These are phyloP conservation scores for Zygogramma bicolorata DNA, from an alignment of 2,888 invertebrate genomes.

Conservation along the genomic window DNA sequence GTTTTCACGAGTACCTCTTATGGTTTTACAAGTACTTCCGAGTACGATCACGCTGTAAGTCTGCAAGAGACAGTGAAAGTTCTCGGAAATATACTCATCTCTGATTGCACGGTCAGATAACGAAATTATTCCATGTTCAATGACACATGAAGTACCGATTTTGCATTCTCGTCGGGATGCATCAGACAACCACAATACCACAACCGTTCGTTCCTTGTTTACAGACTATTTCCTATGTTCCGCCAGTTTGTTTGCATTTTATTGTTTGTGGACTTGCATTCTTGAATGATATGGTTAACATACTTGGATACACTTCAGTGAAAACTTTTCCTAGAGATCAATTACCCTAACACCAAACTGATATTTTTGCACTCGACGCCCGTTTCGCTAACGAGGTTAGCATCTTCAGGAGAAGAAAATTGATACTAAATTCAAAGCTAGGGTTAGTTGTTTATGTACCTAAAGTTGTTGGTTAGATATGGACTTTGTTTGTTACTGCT, in stretches of 20 bases:
- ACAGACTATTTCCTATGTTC: background rate
- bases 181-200: background rate
- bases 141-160: conserved; percentile 18
- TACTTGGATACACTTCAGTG: no score
- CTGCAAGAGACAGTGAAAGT: conserved; percentile 28
- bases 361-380: no score
- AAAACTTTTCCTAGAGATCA: no score
- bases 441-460: no score
- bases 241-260: background rate
- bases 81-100: conserved; percentile 19
- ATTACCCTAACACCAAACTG: no score
- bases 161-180: background rate
- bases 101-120: conserved; percentile 35
- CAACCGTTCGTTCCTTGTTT: background rate
- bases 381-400: no score
- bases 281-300: no score
- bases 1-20: background rate
- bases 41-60: conserved; percentile 11
- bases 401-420: no score
- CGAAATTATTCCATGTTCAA: conserved; percentile 29
- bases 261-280: background rate
- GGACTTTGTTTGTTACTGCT: no score
- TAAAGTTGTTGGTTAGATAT: no score
- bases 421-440: no score
- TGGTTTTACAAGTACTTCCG: background rate